Evolutionary conservation across 2,888 invertebrate species (phyloP).

Genomic region (Trileptium ribeirensis): DNA sequence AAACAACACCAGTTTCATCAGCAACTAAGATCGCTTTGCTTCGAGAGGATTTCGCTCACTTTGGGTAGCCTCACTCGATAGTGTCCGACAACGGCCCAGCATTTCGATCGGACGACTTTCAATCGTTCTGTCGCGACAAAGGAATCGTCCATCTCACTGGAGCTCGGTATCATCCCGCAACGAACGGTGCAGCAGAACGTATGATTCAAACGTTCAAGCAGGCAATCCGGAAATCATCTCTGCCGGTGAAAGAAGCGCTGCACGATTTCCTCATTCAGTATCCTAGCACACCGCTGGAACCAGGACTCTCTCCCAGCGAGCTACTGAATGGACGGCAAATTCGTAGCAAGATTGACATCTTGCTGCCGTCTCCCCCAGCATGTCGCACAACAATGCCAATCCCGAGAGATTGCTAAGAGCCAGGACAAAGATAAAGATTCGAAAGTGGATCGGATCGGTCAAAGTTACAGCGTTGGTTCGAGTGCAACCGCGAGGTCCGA

Average conservation of each 20-base stretch:
- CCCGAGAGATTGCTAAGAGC: too few species aligned
- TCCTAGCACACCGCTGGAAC: not conserved
- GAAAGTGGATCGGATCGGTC: too few species aligned
- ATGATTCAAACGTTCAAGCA: not conserved
- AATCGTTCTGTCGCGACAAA: not conserved
- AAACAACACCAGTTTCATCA: not conserved
- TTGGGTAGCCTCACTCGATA: not conserved
- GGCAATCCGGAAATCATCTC: not conserved
- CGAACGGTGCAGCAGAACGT: not conserved
- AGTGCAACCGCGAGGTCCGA: too few species aligned
- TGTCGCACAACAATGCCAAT: not conserved
- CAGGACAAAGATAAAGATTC: too few species aligned
- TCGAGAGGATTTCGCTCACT: not conserved
- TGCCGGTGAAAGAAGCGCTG: too few species aligned
- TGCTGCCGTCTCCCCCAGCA: slow-evolving; percentile 1
- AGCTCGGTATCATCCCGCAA: not conserved
- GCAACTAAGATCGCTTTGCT: not conserved
- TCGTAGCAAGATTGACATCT: not conserved
- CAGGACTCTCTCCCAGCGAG: not conserved
- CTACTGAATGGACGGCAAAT: not conserved
- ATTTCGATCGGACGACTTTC: not conserved
- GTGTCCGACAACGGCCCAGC: not conserved
- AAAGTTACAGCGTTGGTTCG: too few species aligned
- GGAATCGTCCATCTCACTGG: not conserved
- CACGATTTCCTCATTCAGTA: too few species aligned